Conservation (phyloP, 2,888 invertebrate species). For the Vannuccia rotundouncinata region DNA sequence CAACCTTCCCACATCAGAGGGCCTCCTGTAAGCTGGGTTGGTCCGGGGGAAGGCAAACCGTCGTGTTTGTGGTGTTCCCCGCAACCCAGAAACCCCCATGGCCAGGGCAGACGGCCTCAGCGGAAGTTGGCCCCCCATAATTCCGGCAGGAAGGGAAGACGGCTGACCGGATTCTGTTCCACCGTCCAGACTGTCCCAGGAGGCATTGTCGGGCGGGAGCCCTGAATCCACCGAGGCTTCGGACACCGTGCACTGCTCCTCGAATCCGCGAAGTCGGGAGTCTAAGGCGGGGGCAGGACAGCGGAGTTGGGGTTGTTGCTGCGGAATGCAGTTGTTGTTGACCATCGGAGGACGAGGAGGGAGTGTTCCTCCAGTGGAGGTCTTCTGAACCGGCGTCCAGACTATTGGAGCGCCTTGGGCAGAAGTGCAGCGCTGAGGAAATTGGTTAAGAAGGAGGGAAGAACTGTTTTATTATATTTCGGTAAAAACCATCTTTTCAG, state of each 20-base stretch:
- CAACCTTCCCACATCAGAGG: background rate
- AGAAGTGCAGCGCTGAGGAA: background rate
- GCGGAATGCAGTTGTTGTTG: background rate
- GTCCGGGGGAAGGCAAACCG: conserved; percentile 11
- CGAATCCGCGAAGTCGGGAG: background rate
- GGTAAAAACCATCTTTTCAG: too few species aligned
- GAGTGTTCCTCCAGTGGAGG: background rate
- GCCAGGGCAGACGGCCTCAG: background rate
- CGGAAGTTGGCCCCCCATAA: background rate
- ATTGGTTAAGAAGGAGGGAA: too few species aligned
- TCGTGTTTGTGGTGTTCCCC: background rate
- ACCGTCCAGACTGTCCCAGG: conserved; percentile 7
- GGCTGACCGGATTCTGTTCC: background rate
- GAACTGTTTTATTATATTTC: too few species aligned
- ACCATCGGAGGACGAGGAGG: background rate
- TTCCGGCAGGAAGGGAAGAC: background rate
- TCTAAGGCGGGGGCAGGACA: background rate
- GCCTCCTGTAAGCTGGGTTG: conserved; percentile 1
- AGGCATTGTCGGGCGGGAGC: conserved; percentile 21
- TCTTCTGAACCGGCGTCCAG: background rate
- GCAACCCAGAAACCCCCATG: conserved; percentile 1
- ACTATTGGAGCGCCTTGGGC: background rate
- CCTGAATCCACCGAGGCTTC: conserved; percentile 17
- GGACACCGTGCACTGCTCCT: conserved; percentile 25
- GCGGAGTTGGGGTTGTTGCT: background rate